Percentiles rank a stretch among this genome's conserved stretches.
phyloP scores from a whole-genome alignment of 2,888 invertebrate species.

The Mimumesa dahlbomi region DNA sequence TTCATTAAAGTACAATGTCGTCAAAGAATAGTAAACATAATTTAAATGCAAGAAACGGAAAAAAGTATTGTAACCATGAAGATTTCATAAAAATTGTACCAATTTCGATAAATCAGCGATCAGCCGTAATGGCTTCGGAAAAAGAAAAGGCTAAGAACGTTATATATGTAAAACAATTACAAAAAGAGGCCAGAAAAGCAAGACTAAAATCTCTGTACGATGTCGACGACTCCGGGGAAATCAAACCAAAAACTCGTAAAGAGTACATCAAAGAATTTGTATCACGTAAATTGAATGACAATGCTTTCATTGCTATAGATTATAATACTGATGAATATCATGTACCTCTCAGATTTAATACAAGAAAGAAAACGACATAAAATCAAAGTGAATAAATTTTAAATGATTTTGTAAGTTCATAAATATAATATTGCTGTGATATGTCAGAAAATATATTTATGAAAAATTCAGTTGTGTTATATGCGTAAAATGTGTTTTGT shows the following conservation, averaged over 20 bases:
- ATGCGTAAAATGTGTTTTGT: too few relatives aligned
- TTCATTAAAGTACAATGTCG: neutral
- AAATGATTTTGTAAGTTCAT: too few relatives aligned
- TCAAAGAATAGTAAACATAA: neutral
- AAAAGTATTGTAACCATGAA: constrained; percentile 1
- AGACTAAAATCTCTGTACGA: constrained; percentile 38
- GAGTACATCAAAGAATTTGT: constrained; percentile 55
- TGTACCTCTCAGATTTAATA: too few relatives aligned
- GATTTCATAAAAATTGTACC: constrained; percentile 35
- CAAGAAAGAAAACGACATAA: too few relatives aligned
- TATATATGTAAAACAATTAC: constrained; percentile 30
- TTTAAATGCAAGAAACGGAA: constrained; percentile 1
- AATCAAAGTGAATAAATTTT: too few relatives aligned
- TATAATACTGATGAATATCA: too few relatives aligned
- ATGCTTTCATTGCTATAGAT: constrained; percentile 49
- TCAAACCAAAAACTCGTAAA: constrained; percentile 38
- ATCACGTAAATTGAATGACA: constrained; percentile 56
- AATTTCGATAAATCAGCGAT: constrained; percentile 8
- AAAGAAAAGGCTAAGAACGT: constrained; percentile 24
- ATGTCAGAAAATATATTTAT: too few relatives aligned
- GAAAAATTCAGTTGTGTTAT: too few relatives aligned
- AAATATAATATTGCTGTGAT: too few relatives aligned
- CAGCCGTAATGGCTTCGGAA: neutral
- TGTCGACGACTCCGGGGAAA: constrained; percentile 24
- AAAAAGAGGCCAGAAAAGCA: constrained; percentile 34